Conservation (phyloP, 2,888 invertebrate genomes). For the Parochlus steinenii region DNA sequence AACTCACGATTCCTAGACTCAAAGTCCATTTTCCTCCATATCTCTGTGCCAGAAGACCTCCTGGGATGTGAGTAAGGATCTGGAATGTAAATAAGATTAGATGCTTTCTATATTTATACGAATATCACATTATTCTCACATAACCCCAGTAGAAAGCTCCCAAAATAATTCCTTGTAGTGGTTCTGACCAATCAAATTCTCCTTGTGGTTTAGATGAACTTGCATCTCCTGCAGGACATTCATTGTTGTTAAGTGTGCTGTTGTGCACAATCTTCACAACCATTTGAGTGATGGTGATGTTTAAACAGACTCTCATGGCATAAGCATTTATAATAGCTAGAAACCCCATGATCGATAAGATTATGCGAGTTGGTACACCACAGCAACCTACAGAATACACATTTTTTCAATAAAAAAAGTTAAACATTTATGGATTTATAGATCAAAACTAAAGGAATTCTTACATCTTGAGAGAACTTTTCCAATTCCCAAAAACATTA, state of each 20-base stretch:
- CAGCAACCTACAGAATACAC: background rate
- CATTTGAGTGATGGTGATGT: slow-evolving; percentile 47
- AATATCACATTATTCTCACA: too few species aligned
- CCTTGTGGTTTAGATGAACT: slow-evolving; percentile 23
- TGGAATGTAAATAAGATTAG: too few species aligned
- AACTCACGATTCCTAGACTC: slow-evolving; percentile 54
- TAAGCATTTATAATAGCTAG: slow-evolving; percentile 45
- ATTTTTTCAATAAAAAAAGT: too few species aligned
- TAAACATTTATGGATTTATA: too few species aligned
- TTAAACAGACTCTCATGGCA: slow-evolving; percentile 46
- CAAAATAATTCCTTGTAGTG: slow-evolving; percentile 49
- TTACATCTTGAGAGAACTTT: too few species aligned
- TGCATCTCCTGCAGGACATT: background rate
- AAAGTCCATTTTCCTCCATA: slow-evolving; percentile 64
- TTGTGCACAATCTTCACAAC: slow-evolving; percentile 19
- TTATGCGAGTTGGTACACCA: slow-evolving; percentile 38
- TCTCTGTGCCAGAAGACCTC: slow-evolving; percentile 51
- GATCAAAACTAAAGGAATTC: too few species aligned
- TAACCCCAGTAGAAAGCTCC: slow-evolving; percentile 66
- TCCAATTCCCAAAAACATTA: too few species aligned
- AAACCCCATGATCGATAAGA: slow-evolving; percentile 44
- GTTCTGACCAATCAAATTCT: slow-evolving; percentile 44
- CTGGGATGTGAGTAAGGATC: slow-evolving; percentile 42
- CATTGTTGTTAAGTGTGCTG: background rate
- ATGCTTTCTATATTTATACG: too few species aligned